Percentiles rank a stretch among this genome's conserved stretches.
Evolutionary conservation across 1,140 invertebrate genomes (phyloP).

Genomic region (Drosophila orosa): DNA sequence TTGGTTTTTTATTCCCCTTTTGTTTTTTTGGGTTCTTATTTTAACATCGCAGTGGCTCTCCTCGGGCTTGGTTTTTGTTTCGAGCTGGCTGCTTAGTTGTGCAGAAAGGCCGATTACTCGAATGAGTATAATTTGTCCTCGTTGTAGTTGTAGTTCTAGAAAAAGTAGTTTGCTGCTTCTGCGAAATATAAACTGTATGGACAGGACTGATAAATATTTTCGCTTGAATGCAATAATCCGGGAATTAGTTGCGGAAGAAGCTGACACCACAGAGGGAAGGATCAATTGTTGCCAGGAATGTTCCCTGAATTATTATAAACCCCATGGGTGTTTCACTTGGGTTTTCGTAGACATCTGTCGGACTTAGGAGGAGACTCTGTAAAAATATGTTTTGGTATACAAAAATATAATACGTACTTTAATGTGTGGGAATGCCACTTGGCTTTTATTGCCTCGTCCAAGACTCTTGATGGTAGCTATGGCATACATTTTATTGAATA

Average conservation of each 20-base stretch:
- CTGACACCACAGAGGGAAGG: constrained; percentile 22
- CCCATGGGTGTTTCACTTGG: neutral
- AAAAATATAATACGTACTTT: neutral
- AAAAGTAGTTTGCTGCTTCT: constrained; percentile 42
- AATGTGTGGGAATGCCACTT: neutral
- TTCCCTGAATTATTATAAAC: constrained; percentile 6
- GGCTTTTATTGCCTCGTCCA: neutral
- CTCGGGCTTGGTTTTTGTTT: constrained; percentile 33
- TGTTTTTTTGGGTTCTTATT: constrained; percentile 8
- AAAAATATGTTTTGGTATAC: too few relatives aligned
- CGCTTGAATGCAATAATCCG: constrained; percentile 53
- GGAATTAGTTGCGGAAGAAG: constrained; percentile 36
- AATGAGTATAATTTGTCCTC: constrained; percentile 39
- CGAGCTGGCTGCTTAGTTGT: constrained; percentile 66
- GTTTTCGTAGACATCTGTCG: constrained; percentile 6
- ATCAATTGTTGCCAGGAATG: constrained; percentile 3
- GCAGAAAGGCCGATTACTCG: constrained; percentile 71
- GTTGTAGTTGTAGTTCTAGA: constrained; percentile 20
- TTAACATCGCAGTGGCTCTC: constrained; percentile 28
- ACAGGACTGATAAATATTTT: constrained; percentile 60
- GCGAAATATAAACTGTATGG: constrained; percentile 54
- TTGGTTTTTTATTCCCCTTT: constrained; percentile 25
- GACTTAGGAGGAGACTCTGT: neutral
- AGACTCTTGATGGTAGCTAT: neutral
- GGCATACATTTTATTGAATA: constrained; percentile 1